Evolutionary conservation across 2,888 invertebrate species (phyloP).

Genomic region (Operophtera brumata): DNA sequence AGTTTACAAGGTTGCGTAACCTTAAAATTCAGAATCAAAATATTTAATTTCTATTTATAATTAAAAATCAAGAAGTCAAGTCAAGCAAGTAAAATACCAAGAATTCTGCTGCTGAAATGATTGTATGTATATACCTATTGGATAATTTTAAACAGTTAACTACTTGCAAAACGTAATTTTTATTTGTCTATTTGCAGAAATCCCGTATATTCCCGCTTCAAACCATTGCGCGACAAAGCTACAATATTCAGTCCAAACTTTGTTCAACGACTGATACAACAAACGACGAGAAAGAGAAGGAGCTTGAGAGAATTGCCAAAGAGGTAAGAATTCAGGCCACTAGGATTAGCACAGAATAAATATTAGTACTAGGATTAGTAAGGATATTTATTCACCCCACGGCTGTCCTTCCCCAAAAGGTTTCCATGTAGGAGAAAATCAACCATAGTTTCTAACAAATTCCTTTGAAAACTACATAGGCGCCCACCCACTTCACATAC

Average conservation of each 20-base stretch:
- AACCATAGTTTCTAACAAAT: too few relatives aligned
- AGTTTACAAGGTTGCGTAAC: not conserved
- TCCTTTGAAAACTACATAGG: too few relatives aligned
- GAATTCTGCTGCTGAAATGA: not conserved
- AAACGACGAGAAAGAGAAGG: conserved; percentile 66
- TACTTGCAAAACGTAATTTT: not conserved
- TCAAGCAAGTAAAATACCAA: too few relatives aligned
- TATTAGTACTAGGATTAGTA: not conserved
- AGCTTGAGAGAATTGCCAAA: conserved; percentile 61
- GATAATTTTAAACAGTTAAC: too few relatives aligned
- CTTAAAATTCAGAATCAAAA: not conserved
- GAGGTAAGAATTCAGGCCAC: conserved; percentile 41
- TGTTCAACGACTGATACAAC: conserved; percentile 40
- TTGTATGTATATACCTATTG: conserved; percentile 1
- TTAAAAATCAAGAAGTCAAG: too few relatives aligned
- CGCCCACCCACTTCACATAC: too few relatives aligned
- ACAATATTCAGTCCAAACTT: conserved; percentile 24
- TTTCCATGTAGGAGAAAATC: too few relatives aligned
- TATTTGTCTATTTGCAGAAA: conserved; percentile 35
- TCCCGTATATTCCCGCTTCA: conserved; percentile 28
- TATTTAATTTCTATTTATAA: not conserved
- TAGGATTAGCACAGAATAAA: too few relatives aligned
- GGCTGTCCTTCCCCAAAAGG: too few relatives aligned
- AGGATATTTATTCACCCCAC: too few relatives aligned
- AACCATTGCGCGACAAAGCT: conserved; percentile 22